These are phyloP conservation scores for Malurus splendens DNA, from an alignment of 2,797 vertebrate species.

Conservation along the genomic window DNA sequence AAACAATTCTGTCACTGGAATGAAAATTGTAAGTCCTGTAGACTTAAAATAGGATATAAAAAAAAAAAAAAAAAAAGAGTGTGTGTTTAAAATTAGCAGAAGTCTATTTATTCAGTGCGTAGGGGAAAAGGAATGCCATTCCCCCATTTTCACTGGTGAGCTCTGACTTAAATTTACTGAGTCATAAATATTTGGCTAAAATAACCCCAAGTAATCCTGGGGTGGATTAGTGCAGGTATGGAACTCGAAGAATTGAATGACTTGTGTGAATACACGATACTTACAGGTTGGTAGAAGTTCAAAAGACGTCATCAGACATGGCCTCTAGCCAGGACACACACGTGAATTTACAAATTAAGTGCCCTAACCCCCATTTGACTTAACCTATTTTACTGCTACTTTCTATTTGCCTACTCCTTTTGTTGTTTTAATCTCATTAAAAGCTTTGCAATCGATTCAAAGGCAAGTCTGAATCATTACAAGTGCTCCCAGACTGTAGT, in stretches of 20 bases:
- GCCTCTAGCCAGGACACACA: background rate
- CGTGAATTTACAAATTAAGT: background rate
- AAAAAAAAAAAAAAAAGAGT: fast-evolving
- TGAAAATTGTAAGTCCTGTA: background rate
- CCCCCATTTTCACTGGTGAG: background rate
- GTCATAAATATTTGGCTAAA: conserved; percentile 47
- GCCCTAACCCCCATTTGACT: background rate
- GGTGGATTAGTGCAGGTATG: conserved; percentile 15
- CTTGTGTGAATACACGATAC: background rate
- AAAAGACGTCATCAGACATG: background rate
- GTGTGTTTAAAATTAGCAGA: background rate
- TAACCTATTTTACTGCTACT: background rate
- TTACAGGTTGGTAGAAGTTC: background rate
- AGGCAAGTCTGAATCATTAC: background rate
- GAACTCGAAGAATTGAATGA: background rate
- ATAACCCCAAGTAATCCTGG: conserved; percentile 14
- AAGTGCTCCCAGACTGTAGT: background rate
- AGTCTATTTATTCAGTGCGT: background rate
- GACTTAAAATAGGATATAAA: background rate
- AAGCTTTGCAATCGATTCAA: background rate
- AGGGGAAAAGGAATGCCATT: conserved; percentile 8
- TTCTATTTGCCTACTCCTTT: background rate
- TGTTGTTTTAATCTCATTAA: background rate
- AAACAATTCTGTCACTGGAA: background rate
- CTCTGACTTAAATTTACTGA: conserved; percentile 20